A percentile compares a stretch with the other conserved stretches of the same genome.
These are phyloP conservation scores for Drosophila neotestacea DNA, from an alignment of 2,888 invertebrate species.

Conservation along the genomic window DNA sequence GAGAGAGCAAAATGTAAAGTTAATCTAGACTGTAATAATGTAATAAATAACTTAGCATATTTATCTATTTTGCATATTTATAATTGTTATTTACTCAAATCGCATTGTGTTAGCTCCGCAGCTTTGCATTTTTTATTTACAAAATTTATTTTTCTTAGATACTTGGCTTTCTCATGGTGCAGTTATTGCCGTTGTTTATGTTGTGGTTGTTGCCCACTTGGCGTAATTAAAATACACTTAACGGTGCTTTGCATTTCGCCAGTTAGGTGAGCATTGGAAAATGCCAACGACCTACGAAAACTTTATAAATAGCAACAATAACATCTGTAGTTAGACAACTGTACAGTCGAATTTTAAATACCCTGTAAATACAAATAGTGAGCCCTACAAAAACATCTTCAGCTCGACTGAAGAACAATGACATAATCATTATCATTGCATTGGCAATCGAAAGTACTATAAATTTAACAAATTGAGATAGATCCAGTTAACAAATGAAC, in stretches of 20 bases:
- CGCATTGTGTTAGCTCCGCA: conserved; percentile 37
- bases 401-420: too few relatives aligned
- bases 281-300: conserved; percentile 65
- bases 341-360: background rate
- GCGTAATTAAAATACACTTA: conserved; percentile 68
- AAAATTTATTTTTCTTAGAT: conserved; percentile 17
- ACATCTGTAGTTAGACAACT: background rate
- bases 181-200: conserved; percentile 2
- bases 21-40: background rate
- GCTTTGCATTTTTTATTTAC: conserved; percentile 30
- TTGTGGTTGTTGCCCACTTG: conserved; percentile 28
- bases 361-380: too few relatives aligned
- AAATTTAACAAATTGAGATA: too few relatives aligned
- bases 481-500: too few relatives aligned
- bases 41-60: too few relatives aligned
- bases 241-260: conserved; percentile 68
- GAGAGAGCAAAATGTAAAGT: too few relatives aligned
- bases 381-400: too few relatives aligned
- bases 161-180: conserved; percentile 44
- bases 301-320: conserved; percentile 15
- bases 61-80: conserved; percentile 12
- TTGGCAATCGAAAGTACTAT: too few relatives aligned
- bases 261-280: conserved; percentile 34
- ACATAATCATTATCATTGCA: too few relatives aligned
- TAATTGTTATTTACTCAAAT: conserved; percentile 44